Evolutionary conservation across 1,140 invertebrate species (phyloP), one percentile per base, ranked within the genome.

Genomic region (Magallana angulata): DNA sequence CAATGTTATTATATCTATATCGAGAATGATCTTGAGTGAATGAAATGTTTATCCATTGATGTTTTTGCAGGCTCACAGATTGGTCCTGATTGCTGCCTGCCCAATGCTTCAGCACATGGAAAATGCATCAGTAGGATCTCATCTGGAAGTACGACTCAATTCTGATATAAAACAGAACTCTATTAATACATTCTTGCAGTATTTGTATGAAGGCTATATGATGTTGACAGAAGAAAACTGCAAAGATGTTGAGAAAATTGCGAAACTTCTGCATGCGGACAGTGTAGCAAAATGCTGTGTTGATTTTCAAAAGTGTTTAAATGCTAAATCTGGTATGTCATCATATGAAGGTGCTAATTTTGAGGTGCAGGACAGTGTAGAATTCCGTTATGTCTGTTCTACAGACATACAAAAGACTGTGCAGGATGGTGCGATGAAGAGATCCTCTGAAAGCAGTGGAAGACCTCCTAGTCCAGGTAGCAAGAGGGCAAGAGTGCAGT

Each of bases 191-290:
- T 90, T 90, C 59, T 48, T 90, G 57, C 89, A 90, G 84, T 90
- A 90, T 81, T 76, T 90, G 57, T 90, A 90, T 84, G 89, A 90
- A 85, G 89, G 89, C 1, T 90, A 89, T 62, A 90, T 90, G 89
- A 89, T 89, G 85, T 58, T 90, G 36, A 89, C 87, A 83, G 89
- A 90, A 68, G 89, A 90, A 58, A 90, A 88, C 84, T 85, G 85
- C 24, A 80, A 71, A 58, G 89, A 90, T 81, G 84, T 90, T 36
- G 89, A 90, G 64, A 88, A 88, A 82, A 85, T 90, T 57, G 89
- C 85, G n/a, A 88, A 87, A 81, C 84, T 90, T 60, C 68, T 90
- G 57, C 89, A 90, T 68, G 89, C 88, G 4, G 89, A 90, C 16
- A 87, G 84, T 87, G 86, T 90, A 30, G 88, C 86, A 18, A 90